These are phyloP conservation scores for Prunella strophiata DNA, from an alignment of 2,797 vertebrate species.

Conservation along the genomic window DNA sequence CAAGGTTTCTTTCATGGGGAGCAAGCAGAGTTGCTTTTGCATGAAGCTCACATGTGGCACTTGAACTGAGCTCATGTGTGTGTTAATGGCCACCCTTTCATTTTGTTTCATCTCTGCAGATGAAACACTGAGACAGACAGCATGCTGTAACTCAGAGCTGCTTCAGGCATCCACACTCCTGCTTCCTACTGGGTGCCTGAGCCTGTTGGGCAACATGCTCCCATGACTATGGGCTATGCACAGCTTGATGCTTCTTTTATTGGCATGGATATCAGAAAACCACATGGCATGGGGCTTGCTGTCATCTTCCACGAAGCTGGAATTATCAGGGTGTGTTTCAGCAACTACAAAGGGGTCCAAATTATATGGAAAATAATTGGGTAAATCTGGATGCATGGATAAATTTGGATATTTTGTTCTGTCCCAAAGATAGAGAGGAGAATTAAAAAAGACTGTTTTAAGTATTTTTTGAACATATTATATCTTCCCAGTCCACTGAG, in stretches of 20 bases:
- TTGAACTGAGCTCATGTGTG: neutral
- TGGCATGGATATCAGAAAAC: neutral
- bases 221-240: neutral
- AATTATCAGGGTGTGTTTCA: neutral
- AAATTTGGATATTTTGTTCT: neutral
- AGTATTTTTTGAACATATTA: neutral
- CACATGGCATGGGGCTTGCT: neutral
- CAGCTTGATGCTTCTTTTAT: conserved; percentile 2
- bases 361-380: neutral
- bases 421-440: neutral
- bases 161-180: neutral
- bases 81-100: neutral
- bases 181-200: neutral
- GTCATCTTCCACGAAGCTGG: neutral
- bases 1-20: neutral
- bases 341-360: neutral
- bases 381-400: neutral
- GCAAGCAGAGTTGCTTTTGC: neutral
- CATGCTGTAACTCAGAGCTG: neutral
- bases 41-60: neutral
- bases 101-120: conserved; percentile 4
- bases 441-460: neutral
- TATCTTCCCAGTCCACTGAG: neutral
- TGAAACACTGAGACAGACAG: neutral
- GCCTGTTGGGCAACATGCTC: neutral